Evolutionary conservation across 2,113 vertebrate genomes (phyloP), one percentile per base, ranked within the genome.

Genomic region (Tragelaphus scriptus): DNA sequence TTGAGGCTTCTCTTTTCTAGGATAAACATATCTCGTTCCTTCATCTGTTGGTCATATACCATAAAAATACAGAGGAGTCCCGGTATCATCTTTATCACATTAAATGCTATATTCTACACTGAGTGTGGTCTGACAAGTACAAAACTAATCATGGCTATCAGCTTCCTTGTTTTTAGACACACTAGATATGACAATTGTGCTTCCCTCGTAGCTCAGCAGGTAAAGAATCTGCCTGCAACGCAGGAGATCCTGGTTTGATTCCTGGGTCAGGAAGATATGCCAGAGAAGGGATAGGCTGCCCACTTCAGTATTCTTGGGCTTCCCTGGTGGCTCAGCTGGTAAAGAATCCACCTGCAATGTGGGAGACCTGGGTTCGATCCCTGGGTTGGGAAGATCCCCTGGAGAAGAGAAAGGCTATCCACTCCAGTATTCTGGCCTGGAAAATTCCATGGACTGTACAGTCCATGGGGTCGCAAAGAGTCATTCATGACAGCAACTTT

Each of bases 121-220:
- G 30, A 94, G 7, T 89, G 26, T 91, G 65, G 26, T 94, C 11
- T 94, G 28, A 95, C 3, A 95, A 61, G 21, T 58, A 25, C 6
- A 91, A 93, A 85, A 79, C 49, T 85, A 28, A 94, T 80, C 63
- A 55, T 7, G 40, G 80, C 21, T 77, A 59, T 65, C 6, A 58
- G n/a, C 77, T 93, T 93, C 25, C 55, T 85, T 93, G 17, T 94
- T 95, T 88, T 61, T 49, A 97, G 90, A 91, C 2, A 44, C n/a
- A 97, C 88, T 23, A 90, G 14, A 90, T 63, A 93, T 15, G 55
- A 44, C 88, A 94, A 75, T 68, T 71, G n/a, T 40, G 68, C n/a
- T 71, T 75, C 68, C 19, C n/a, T 75, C n/a, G 19, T 40, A 40
- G n/a, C n/a, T 40, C 68, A 40, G 68, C 68, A 12, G 68, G 68